Evolutionary conservation across 1,140 invertebrate species (phyloP), one percentile per base, ranked within the genome.

Genomic region (Orius insidiosus): DNA sequence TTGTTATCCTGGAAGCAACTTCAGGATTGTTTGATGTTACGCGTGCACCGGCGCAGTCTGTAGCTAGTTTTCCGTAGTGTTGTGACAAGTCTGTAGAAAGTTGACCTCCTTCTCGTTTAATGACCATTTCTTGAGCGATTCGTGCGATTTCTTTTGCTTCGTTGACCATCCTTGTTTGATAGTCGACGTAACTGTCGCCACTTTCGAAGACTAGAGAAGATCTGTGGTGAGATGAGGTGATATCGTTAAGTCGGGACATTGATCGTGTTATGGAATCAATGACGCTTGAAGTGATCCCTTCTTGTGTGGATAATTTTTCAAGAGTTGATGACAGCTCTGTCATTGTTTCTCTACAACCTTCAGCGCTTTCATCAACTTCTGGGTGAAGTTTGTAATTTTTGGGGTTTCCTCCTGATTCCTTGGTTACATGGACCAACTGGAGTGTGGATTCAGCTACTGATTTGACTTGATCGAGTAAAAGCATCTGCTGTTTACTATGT

Each of bases 161-260:
- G 50, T 78, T 76, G 2, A 97, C 88, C 92, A 98, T 98, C 46
- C 89, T 70, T 0, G 93, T 96, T 62, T 98, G 95, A 63, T 92
- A 95, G 63, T 97, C 90, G 2, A 95, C 93, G 60, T 89, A 97
- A 37, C 72, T 76, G 45, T 80, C 78, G 32, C 52, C 24, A 46
- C 43, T 47, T 33, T 53, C 46, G 11, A 48, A 24, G 9, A 54
- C 46, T 36, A 52, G 31, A 9, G 49, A 55, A 9, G 49, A 44
- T 16, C 53, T 46, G 11, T 52, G 47, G 24, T 53, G 47, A 4
- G 63, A 64, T 42, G 62, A 62, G 32, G 63, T 59, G 53, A 79
- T 72, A 55, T 85, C 78, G 7, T 81, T 78, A 43, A 95, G 70
- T 19, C 78, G 67, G 14, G 79, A 74, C 59, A 95, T 87, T 1